Evolutionary conservation across 1,140 invertebrate genomes (phyloP).

Genomic region (Goniozus legneri): DNA sequence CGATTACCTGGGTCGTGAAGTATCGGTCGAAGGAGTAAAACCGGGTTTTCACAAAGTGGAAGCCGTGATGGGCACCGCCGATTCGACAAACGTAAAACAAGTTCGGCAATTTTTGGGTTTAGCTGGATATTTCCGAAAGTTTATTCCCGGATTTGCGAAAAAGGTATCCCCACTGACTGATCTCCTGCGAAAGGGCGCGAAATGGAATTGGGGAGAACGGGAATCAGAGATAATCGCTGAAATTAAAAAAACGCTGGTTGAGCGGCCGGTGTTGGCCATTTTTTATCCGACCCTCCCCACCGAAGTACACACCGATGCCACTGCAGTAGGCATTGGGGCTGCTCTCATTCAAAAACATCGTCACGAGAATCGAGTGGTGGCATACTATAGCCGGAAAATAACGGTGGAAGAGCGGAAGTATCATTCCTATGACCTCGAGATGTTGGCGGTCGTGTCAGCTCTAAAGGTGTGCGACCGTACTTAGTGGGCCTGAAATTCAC

Average conservation of each 20-base stretch:
- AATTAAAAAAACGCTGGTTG: not conserved
- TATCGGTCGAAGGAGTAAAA: not conserved
- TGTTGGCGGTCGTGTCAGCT: not conserved
- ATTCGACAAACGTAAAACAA: not conserved
- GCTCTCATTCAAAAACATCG: not conserved
- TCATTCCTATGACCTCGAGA: conserved; percentile 4
- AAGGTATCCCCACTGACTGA: not conserved
- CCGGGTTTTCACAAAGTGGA: not conserved
- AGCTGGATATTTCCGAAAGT: not conserved
- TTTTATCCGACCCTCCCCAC: not conserved
- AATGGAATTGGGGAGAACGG: not conserved
- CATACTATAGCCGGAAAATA: not conserved
- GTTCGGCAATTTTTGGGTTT: not conserved
- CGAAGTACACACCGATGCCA: not conserved
- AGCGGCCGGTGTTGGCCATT: not conserved
- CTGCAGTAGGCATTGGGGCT: not conserved
- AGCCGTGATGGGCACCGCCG: not conserved
- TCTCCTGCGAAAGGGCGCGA: not conserved
- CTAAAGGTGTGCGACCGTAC: too few species aligned
- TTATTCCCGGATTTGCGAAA: not conserved
- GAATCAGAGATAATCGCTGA: not conserved
- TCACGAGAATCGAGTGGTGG: not conserved
- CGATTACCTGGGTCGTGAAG: not conserved
- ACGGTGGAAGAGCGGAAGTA: not conserved
- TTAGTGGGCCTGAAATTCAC: too few species aligned